Base-by-base conservation (phyloP, 2,113 vertebrate species). In the Trichechus manatus region DNA sequence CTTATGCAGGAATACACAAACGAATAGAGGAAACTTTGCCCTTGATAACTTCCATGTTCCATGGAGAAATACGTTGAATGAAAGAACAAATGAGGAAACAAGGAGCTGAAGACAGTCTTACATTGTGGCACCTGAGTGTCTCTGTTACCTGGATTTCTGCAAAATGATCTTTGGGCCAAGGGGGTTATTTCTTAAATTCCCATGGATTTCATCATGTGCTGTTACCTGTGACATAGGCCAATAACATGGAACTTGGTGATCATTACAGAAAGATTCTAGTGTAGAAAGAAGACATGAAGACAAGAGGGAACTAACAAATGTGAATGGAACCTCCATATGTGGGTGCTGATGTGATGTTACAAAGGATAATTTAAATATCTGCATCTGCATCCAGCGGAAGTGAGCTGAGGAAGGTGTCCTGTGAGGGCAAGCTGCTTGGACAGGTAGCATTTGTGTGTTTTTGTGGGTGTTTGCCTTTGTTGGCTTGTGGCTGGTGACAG, bases 1-100 rank as follows among this genome's bases (percentile, higher is more conserved):
- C 15, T 96, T 77, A n/a, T 90, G 20, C 64, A 78, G 61, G 94
- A 94, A 88, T 13, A n/a, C 47, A 87, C 42, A 70, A 47, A 83
- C 29, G 23, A 79, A 83, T 0, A 84, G 74, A 72, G 75, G 95
- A 93, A 80, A 61, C 7, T 39, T 79, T 63, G n/a, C 7, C 56
- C 84, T 10, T 39, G 53, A 78, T 59, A 68, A 79, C 39, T 79
- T 82, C 80, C 20, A 1, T 36, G 39, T 1, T 63, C 33, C 20
- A 61, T 2, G 5, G 66, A 89, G 70, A 93, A 93, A 56, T 10
- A 47, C 29, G 19, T 5, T 74, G 61, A 64, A 61, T 23, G 66
- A 87, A 91, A 81, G 31, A 79, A 36, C 19, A 15, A 31, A 86
- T 8, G 36, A 64, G 27, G 44, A 14, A 83, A 94, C 7, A 23